Percentiles rank a stretch among this genome's conserved stretches.
Conservation (phyloP, 2,113 vertebrate species). For the Budorcas taxicolor region DNA sequence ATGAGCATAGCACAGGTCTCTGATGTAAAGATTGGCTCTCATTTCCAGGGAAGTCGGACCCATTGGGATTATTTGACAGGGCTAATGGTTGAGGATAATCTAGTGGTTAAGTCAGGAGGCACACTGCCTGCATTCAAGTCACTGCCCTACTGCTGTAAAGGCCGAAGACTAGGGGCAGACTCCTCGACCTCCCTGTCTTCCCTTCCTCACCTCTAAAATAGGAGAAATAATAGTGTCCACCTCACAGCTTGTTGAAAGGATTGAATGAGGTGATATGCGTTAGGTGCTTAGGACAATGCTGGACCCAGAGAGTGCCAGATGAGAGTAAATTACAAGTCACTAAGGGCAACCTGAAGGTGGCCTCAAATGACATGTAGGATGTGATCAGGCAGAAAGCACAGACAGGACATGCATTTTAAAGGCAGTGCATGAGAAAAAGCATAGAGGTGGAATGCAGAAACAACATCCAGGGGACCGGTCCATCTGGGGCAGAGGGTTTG, state of each 20-base stretch:
- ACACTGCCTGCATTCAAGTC: background rate
- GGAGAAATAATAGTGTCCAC: background rate
- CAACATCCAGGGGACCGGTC: background rate
- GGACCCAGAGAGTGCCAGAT: background rate
- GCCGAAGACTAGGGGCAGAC: background rate
- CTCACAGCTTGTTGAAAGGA: background rate
- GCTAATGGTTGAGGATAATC: background rate
- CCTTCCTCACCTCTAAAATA: background rate
- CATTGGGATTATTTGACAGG: accelerated
- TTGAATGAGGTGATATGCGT: background rate
- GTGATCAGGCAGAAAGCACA: background rate
- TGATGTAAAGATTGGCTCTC: background rate
- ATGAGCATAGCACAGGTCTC: background rate
- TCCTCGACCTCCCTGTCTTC: background rate
- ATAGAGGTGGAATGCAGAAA: accelerated
- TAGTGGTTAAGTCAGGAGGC: background rate
- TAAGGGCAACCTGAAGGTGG: accelerated
- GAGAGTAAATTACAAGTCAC: background rate
- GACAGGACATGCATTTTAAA: accelerated
- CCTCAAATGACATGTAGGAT: accelerated
- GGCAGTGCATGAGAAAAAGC: background rate
- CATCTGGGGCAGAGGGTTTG: background rate
- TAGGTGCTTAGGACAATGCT: background rate
- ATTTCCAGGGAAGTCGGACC: background rate
- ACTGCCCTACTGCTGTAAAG: background rate